Percentiles rank a stretch among this genome's conserved stretches.
Evolutionary conservation across 2,797 vertebrate genomes (phyloP).

Genomic region (Selene dorsalis): DNA sequence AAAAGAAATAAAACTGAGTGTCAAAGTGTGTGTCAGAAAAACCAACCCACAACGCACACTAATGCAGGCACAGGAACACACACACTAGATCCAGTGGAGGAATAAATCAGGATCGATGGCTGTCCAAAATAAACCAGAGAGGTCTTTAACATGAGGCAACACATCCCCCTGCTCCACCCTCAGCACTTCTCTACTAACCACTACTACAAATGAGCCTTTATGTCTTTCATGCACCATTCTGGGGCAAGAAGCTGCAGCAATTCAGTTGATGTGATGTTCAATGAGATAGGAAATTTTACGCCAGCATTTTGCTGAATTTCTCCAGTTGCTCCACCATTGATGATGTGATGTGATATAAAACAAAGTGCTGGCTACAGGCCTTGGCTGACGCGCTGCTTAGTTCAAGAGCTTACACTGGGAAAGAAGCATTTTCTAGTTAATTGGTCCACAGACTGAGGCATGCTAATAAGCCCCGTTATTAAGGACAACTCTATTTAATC

Average conservation of each 20-base stretch:
- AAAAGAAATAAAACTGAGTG: not conserved
- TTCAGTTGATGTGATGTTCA: constrained; percentile 25
- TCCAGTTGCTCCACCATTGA: constrained; percentile 19
- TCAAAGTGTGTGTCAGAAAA: constrained; percentile 19
- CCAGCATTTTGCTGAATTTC: not conserved
- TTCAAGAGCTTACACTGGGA: constrained; percentile 13
- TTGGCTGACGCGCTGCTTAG: constrained; percentile 46
- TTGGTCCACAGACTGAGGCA: constrained; percentile 36
- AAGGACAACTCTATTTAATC: constrained; percentile 30
- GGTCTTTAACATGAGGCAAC: constrained; percentile 51
- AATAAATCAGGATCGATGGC: constrained; percentile 67
- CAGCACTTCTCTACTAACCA: not conserved
- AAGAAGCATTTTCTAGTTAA: constrained; percentile 37
- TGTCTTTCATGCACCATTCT: not conserved
- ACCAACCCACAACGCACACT: not conserved
- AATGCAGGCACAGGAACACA: constrained; percentile 8
- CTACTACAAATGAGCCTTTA: not conserved
- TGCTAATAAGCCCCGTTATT: constrained; percentile 14
- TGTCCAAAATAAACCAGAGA: constrained; percentile 42
- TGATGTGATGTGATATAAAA: constrained; percentile 53
- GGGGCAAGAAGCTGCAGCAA: constrained; percentile 25
- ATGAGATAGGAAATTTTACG: not conserved
- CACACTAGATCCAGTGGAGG: constrained; percentile 39
- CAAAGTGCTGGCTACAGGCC: constrained; percentile 42
- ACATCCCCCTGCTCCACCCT: constrained; percentile 13